phyloP scores from a whole-genome alignment of 2,888 invertebrate genomes.

The Cephus pulcher region DNA sequence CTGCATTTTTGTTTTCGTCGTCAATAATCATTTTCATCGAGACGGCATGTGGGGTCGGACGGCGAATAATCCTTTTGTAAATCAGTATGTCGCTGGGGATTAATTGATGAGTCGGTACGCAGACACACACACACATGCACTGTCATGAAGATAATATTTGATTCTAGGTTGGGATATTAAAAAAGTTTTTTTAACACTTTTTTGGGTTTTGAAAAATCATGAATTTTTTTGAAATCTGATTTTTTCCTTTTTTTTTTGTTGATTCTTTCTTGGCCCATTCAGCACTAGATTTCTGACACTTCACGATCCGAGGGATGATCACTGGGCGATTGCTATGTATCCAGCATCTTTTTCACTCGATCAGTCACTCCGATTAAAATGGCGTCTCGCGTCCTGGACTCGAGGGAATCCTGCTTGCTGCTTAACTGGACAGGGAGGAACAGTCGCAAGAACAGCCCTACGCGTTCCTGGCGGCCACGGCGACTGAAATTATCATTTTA shows the following conservation, averaged over 20 bases:
- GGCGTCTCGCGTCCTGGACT: not conserved
- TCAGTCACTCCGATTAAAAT: not conserved
- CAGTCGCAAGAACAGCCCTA: constrained; percentile 47
- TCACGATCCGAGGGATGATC: not conserved
- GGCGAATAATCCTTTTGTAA: not conserved
- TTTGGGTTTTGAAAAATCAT: not conserved
- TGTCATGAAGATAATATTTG: not conserved
- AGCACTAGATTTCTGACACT: not conserved
- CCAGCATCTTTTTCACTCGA: not conserved
- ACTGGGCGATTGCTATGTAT: not conserved
- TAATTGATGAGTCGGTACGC: not conserved
- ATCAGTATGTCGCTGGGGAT: not conserved
- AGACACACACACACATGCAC: not conserved
- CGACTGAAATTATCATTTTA: constrained; percentile 67
- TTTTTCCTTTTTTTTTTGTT: not conserved
- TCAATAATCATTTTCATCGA: not conserved
- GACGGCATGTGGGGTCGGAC: not conserved
- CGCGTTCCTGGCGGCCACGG: constrained; percentile 59
- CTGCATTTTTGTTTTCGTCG: not conserved
- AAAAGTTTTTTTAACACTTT: not conserved
- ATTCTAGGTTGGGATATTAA: not conserved
- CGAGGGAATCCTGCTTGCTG: constrained; percentile 13
- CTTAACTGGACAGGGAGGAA: not conserved
- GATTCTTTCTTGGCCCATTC: not conserved
- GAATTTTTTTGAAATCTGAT: not conserved